Conservation (phyloP, 2,888 invertebrate species). For the Nysson spinosus region DNA sequence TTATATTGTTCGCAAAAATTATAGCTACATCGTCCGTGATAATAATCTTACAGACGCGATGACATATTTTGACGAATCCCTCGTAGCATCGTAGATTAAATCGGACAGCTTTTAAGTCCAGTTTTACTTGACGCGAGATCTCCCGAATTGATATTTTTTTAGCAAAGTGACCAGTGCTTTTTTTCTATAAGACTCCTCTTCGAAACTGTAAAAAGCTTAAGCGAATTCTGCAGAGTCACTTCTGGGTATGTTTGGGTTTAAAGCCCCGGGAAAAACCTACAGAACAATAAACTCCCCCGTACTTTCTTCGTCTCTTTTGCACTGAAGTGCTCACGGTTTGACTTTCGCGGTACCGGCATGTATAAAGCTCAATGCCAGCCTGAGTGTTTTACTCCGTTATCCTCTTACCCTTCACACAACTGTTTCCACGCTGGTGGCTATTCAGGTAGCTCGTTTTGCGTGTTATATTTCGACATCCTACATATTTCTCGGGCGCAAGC, state of each 20-base stretch:
- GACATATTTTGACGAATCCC: no score
- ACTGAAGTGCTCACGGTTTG: constrained; percentile 60
- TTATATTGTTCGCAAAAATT: no score
- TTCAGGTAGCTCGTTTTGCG: constrained; percentile 32
- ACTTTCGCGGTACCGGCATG: constrained; percentile 43
- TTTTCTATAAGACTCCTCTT: constrained; percentile 5
- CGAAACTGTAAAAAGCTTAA: constrained; percentile 35
- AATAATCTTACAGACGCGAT: no score
- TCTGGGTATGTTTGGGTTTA: constrained; percentile 38
- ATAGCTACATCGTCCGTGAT: no score
- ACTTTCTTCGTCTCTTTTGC: constrained; percentile 38
- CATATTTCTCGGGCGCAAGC: no score
- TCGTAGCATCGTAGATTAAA: no score
- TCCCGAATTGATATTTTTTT: not conserved
- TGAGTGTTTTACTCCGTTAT: constrained; percentile 67
- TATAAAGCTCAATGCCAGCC: constrained; percentile 43
- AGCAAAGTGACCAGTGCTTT: not conserved
- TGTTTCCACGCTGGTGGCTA: constrained; percentile 38
- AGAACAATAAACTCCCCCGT: constrained; percentile 49
- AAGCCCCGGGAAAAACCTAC: constrained; percentile 37
- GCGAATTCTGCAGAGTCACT: constrained; percentile 29
- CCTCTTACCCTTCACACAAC: constrained; percentile 57
- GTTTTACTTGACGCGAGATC: no score
- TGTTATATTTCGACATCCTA: constrained; percentile 7
- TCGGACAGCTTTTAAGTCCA: no score